A percentile compares a stretch with the other conserved stretches of the same genome.
phyloP scores from a whole-genome alignment of 2,113 vertebrate genomes.

The Periophthalmus modestus region DNA sequence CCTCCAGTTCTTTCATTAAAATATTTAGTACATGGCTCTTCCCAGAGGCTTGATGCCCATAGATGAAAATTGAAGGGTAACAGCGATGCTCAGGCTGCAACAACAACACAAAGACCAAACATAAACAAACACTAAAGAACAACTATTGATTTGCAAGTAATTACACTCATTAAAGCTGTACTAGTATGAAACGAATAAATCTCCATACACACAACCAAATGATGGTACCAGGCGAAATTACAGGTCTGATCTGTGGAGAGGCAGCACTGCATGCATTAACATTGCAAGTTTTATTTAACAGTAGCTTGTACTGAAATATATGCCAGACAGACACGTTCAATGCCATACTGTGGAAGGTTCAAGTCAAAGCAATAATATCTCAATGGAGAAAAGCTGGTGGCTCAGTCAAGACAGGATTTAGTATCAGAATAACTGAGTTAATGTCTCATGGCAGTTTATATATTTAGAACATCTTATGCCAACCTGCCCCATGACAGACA shows the following conservation, averaged over 20 bases:
- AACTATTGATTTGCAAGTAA: not conserved
- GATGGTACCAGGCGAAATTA: not conserved
- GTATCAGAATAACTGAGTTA: too few species aligned
- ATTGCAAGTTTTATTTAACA: too few species aligned
- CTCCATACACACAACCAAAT: not conserved
- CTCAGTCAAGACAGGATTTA: too few species aligned
- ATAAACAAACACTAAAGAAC: not conserved
- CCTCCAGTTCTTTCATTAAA: constrained; percentile 87
- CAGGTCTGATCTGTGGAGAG: too few species aligned
- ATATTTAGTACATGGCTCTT: constrained; percentile 91
- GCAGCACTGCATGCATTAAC: not conserved
- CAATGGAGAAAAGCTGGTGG: too few species aligned
- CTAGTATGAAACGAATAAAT: too few species aligned
- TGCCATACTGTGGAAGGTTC: too few species aligned
- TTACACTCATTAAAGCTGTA: not conserved
- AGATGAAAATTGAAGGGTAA: constrained; percentile 92
- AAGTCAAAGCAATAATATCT: too few species aligned
- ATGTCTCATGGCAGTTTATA: not conserved
- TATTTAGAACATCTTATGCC: not conserved
- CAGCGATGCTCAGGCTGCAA: constrained; percentile 87
- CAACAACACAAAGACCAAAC: constrained; percentile 7
- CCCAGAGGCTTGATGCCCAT: constrained; percentile 91
- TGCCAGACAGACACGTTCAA: too few species aligned
- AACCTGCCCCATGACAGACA: constrained; percentile 92
- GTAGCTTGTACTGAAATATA: too few species aligned